Evolutionary conservation across 2,888 invertebrate genomes (phyloP).

Genomic region (Tuta absoluta): DNA sequence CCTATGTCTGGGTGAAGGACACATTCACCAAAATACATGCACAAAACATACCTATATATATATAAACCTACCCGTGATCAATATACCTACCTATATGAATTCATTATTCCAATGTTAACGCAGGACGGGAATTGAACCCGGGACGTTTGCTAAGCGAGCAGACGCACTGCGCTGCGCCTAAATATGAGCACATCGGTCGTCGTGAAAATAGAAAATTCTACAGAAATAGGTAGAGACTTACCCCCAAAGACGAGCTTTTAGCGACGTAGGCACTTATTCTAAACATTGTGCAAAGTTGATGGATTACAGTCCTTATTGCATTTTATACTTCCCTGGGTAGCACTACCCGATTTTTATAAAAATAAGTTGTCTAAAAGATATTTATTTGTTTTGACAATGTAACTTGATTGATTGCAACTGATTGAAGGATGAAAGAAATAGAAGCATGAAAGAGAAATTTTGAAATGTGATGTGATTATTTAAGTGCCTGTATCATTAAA

Average conservation of each 20-base stretch:
- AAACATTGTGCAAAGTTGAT: constrained; percentile 1
- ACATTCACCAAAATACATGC: too few relatives aligned
- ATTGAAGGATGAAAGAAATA: neutral
- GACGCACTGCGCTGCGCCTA: too few relatives aligned
- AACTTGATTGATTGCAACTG: neutral
- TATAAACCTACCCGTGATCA: too few relatives aligned
- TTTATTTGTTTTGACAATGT: neutral
- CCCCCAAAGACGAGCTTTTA: neutral
- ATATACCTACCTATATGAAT: too few relatives aligned
- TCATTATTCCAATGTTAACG: too few relatives aligned
- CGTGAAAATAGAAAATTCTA: neutral
- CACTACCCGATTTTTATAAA: neutral
- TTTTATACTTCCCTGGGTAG: neutral
- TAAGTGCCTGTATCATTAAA: neutral
- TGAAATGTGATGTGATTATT: neutral
- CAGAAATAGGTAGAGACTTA: neutral
- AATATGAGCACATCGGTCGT: too few relatives aligned
- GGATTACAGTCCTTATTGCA: neutral
- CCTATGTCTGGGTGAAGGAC: too few relatives aligned
- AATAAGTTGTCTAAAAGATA: neutral
- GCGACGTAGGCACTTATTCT: neutral
- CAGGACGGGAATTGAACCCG: too few relatives aligned
- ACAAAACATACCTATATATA: too few relatives aligned
- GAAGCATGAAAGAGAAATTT: neutral
- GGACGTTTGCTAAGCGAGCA: too few relatives aligned